These are phyloP conservation scores for Drosophila monieri DNA, from an alignment of 2,888 invertebrate species.

Conservation along the genomic window DNA sequence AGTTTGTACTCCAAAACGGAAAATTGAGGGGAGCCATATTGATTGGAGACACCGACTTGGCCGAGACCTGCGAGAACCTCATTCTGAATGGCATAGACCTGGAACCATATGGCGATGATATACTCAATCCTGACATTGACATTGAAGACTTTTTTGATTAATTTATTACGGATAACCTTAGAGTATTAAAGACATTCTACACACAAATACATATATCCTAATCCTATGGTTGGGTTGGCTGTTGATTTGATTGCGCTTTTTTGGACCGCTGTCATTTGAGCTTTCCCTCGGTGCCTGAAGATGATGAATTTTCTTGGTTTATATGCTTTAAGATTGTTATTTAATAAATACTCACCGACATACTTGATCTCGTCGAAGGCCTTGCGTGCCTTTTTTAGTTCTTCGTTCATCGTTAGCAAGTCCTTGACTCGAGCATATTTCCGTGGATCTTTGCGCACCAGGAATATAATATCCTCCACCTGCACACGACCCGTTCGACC, in stretches of 20 bases:
- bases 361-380: slow-evolving; percentile 99
- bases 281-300: slow-evolving; percentile 81
- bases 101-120: slow-evolving; percentile 93
- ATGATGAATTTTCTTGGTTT: background rate
- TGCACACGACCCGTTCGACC: slow-evolving; percentile 98
- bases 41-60: slow-evolving; percentile 98
- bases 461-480: slow-evolving; percentile 98
- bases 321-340: too few relatives aligned
- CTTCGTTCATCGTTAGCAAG: slow-evolving; percentile 98
- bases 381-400: slow-evolving; percentile 98
- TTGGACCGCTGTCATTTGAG: slow-evolving; percentile 79
- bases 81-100: slow-evolving; percentile 97
- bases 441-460: slow-evolving; percentile 97
- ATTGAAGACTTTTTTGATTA: slow-evolving; percentile 99
- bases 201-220: slow-evolving; percentile 3
- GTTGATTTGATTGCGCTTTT: slow-evolving; percentile 30
- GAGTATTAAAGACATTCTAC: slow-evolving; percentile 19
- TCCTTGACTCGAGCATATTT: slow-evolving; percentile 99
- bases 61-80: slow-evolving; percentile 99
- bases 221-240: slow-evolving; percentile 12
- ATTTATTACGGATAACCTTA: slow-evolving; percentile 31
- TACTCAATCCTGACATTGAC: slow-evolving; percentile 97
- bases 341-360: slow-evolving; percentile 88
- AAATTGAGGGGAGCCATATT: slow-evolving; percentile 96
- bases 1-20: slow-evolving; percentile 93